Evolutionary conservation across 1,140 invertebrate genomes (phyloP).

Genomic region (Pogonomyrmex barbatus): DNA sequence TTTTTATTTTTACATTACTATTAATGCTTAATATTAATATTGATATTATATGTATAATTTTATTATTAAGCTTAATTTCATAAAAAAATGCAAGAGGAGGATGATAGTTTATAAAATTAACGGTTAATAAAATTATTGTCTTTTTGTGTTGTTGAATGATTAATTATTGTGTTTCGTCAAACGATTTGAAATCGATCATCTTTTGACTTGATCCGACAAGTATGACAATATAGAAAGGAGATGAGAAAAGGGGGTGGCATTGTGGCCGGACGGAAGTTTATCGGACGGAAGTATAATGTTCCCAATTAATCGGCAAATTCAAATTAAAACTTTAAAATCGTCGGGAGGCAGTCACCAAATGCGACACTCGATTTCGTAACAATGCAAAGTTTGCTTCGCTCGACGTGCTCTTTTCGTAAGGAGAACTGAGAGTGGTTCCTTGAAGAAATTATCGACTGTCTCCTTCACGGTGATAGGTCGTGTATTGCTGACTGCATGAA

Average conservation of each 20-base stretch:
- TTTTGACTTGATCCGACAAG: constrained; percentile 30
- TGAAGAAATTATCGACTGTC: constrained; percentile 76
- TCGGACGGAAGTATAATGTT: constrained; percentile 78
- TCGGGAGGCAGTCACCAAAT: constrained; percentile 77
- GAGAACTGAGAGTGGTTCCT: constrained; percentile 44
- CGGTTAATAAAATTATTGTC: neutral
- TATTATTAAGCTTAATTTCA: neutral
- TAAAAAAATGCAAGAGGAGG: neutral
- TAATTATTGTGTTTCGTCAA: neutral
- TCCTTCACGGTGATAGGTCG: constrained; percentile 59
- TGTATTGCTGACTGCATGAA: constrained; percentile 44
- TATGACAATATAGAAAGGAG: neutral
- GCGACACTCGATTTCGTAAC: constrained; percentile 83
- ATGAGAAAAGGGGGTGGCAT: constrained; percentile 28
- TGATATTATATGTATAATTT: neutral
- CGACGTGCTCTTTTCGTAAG: constrained; percentile 51
- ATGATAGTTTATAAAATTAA: constrained; percentile 13
- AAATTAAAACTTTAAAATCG: constrained; percentile 85
- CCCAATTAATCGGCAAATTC: constrained; percentile 85
- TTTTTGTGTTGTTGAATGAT: neutral
- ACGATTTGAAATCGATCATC: constrained; percentile 53
- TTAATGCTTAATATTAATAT: constrained; percentile 11
- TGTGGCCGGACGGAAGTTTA: constrained; percentile 69
- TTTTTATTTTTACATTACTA: neutral
- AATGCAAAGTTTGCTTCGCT: constrained; percentile 78